Evolutionary conservation across 1,140 invertebrate genomes (phyloP), one percentile per base, ranked within the genome.

Genomic region (Drosophila repletoides): DNA sequence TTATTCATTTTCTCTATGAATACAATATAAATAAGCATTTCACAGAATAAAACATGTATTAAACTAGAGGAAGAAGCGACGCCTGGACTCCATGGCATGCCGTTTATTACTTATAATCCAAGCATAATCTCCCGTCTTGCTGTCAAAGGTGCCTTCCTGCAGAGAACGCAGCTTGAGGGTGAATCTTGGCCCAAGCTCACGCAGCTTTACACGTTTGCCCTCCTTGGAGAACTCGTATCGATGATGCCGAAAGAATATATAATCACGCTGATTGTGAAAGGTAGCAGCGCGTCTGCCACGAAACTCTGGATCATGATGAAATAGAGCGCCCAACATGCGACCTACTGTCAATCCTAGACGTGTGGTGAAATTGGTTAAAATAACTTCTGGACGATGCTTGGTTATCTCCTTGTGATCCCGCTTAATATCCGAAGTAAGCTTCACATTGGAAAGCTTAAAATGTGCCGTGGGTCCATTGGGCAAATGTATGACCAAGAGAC

Each of bases 181-280:
- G 90, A 99, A 99, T 71, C 97, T 92, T 6, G 98, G 98, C 0
- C 98, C 98, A 1, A 99, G 91, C 91, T 99, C 98, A 58, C 96
- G 93, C n/a, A 99, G 91, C 66, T 94, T 96, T 0, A 95, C 95
- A 71, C 93, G 94, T 76, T 96, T 95, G 6, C 94, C 94, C 65
- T 94, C 93, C 88, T 94, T 93, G 76, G 96, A 95, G 91, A 99
- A 99, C 80, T 98, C 95, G 90, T 99, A 99, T 67, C 97, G 95
- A 91, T 99, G 98, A 91, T 99, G 98, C 49, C 98, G 93, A 86
- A 99, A 99, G 91, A 99, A 99, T 80, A 99, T 98, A 81, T 98
- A 99, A 92, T 99, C 98, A 63, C 98, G 92, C 90, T 99, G 98
- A 92, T 99, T 99, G 90, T 99, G 98, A 90, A 99, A 99, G 9